Base-by-base conservation (phyloP, 2,113 vertebrate species). In the Corythoichthys haematopterus region DNA sequence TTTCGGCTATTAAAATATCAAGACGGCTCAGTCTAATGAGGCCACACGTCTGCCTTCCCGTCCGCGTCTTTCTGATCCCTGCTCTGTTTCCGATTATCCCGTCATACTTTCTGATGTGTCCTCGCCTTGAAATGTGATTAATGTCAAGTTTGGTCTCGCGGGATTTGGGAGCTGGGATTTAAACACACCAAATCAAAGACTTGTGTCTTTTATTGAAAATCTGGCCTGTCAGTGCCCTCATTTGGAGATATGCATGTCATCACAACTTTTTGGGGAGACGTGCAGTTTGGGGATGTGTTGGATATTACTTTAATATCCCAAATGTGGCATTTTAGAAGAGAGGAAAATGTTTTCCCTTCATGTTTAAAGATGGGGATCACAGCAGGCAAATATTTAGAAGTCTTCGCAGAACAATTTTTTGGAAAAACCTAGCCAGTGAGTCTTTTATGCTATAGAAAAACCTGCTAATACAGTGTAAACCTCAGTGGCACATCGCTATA, bases 121-220 rank as follows among this genome's bases (percentile, higher is more conserved):
- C 36, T 35, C 67, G 65, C 74, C 71, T 69, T 79, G 71, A 81
- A 83, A 81, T 77, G 68, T 68, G 79, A 79, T 83, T 81, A 80
- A 85, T 80, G 76, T 82, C 80, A 76, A 64, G 72, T 78, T 76
- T 68, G 58, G 75, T 57, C 77, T 75, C 51, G n/a, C 68, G 13
- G 72, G 75, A 74, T 75, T 77, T 67, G 64, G 64, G 37, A 67
- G 70, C 52, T 36, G 0, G 57, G 52, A 80, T 70, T 75, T 61
- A 47, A 57, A 66, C 11, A 61, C 20, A 1, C 6, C 0, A 50
- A 77, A 69, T 77, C 58, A 80, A 71, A 71, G 37, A 15, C 50
- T 12, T 52, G 35, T 0, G 9, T 55, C 55, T 53, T 79, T 74
- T 40, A 71, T 36, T 47, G 11, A 55, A 48, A 64, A 66, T 55